Percentiles rank a stretch among this genome's conserved stretches.
phyloP scores from a whole-genome alignment of 2,113 vertebrate species.

The Scortum barcoo region DNA sequence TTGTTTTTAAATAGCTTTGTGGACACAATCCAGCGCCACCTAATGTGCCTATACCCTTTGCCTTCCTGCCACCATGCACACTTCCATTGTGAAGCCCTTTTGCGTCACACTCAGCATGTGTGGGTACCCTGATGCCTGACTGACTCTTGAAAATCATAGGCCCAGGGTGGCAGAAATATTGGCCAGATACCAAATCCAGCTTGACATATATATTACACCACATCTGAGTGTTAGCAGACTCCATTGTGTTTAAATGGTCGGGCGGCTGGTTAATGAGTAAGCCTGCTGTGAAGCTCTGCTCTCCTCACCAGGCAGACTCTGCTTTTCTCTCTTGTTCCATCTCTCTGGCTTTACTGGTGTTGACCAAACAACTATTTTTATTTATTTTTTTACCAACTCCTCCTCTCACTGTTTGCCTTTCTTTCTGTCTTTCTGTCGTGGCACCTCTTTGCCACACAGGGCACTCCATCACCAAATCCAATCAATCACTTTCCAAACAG shows the following conservation, averaged over 20 bases:
- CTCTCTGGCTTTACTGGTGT: constrained; percentile 26
- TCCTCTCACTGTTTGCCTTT: constrained; percentile 19
- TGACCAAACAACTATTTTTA: constrained; percentile 53
- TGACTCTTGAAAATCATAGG: constrained; percentile 44
- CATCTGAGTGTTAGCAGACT: constrained; percentile 27
- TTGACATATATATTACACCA: constrained; percentile 55
- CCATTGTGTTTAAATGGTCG: constrained; percentile 43
- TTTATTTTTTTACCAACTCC: neutral
- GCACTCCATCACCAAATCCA: constrained; percentile 58
- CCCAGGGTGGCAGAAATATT: constrained; percentile 13
- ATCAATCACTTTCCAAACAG: constrained; percentile 63
- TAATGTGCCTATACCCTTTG: neutral
- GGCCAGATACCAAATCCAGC: constrained; percentile 41
- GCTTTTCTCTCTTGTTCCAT: constrained; percentile 15
- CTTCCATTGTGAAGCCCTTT: constrained; percentile 22
- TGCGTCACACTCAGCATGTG: constrained; percentile 26
- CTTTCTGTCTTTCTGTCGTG: constrained; percentile 7
- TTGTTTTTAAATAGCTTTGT: neutral
- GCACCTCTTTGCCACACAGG: constrained; percentile 28
- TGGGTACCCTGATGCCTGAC: constrained; percentile 22
- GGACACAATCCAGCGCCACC: neutral
- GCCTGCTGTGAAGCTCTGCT: constrained; percentile 39
- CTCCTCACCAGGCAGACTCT: constrained; percentile 32
- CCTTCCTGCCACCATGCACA: constrained; percentile 2
- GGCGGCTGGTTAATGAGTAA: constrained; percentile 65